Conservation (phyloP, 2,113 vertebrate species). For the Excalfactoria chinensis region DNA sequence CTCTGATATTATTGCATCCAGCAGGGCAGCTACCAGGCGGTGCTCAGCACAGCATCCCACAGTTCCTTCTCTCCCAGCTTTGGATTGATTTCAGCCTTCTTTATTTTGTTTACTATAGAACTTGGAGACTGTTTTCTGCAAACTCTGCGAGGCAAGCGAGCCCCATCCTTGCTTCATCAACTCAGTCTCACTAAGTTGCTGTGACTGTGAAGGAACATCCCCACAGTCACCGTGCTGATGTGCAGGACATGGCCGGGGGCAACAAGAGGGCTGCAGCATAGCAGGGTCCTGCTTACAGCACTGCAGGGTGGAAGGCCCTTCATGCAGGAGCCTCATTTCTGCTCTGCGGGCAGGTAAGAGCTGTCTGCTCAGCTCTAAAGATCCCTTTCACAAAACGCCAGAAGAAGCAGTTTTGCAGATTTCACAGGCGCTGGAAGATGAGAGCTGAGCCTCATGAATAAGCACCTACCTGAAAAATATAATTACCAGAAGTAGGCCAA, state of each 20-base stretch:
- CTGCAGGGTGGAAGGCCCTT: background rate
- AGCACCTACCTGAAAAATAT: background rate
- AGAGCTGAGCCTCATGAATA: background rate
- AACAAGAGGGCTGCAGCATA: background rate
- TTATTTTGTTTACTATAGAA: fast-evolving
- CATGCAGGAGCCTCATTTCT: background rate
- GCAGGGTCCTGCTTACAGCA: background rate
- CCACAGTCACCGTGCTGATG: fast-evolving
- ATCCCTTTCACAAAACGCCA: background rate
- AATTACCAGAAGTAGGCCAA: constrained; percentile 20
- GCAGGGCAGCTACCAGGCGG: background rate
- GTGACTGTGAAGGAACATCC: background rate
- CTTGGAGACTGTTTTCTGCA: fast-evolving
- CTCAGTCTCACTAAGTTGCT: background rate
- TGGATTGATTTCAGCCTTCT: too few relatives aligned
- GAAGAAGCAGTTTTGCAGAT: background rate
- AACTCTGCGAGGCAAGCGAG: background rate
- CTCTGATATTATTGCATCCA: background rate
- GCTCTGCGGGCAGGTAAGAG: background rate
- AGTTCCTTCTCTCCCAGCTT: background rate
- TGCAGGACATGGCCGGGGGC: fast-evolving
- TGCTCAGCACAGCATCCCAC: background rate
- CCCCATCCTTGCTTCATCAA: background rate
- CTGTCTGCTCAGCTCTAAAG: background rate
- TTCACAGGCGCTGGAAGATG: background rate